phyloP scores from a whole-genome alignment of 23 tunicate species.

The Diplosoma virens region DNA sequence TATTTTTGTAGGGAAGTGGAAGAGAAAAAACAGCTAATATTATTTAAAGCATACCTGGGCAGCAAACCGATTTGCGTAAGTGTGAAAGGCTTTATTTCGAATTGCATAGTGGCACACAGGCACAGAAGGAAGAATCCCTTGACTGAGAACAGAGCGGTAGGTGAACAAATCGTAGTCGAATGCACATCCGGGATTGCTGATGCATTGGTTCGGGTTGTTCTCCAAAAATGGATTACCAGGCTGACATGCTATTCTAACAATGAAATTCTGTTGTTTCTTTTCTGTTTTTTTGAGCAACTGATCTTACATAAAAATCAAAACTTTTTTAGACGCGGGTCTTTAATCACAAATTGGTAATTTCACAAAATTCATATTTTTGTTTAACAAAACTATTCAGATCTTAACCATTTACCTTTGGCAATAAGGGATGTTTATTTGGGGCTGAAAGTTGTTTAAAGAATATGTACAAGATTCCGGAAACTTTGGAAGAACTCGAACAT shows the following conservation, averaged over 20 bases:
- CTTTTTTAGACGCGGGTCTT: too few relatives aligned
- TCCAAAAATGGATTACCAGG: slow-evolving; percentile 36
- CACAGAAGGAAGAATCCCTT: slow-evolving; percentile 62
- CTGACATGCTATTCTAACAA: slow-evolving; percentile 37
- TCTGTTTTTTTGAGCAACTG: too few relatives aligned
- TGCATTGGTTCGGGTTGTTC: slow-evolving; percentile 28
- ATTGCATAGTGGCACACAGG: slow-evolving; percentile 88
- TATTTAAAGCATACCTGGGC: not conserved
- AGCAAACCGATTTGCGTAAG: not conserved
- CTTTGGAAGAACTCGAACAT: not conserved
- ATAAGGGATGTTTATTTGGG: slow-evolving; percentile 25
- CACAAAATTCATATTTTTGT: too few relatives aligned
- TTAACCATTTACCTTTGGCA: slow-evolving; percentile 53
- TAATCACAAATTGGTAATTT: too few relatives aligned
- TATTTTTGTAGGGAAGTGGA: too few relatives aligned
- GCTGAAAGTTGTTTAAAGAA: slow-evolving; percentile 10
- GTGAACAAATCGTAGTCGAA: slow-evolving; percentile 50
- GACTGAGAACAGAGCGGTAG: slow-evolving; percentile 48
- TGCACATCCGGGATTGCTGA: slow-evolving; percentile 62
- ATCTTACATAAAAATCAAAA: too few relatives aligned
- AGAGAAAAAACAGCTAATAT: too few relatives aligned
- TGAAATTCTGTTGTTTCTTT: too few relatives aligned
- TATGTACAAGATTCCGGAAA: slow-evolving; percentile 19
- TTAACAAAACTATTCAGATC: too few relatives aligned
- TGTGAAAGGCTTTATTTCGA: slow-evolving; percentile 51